Evolutionary conservation across 2,888 invertebrate genomes (phyloP), one percentile per base, ranked within the genome.

Genomic region (Synanthedon tipuliformis): DNA sequence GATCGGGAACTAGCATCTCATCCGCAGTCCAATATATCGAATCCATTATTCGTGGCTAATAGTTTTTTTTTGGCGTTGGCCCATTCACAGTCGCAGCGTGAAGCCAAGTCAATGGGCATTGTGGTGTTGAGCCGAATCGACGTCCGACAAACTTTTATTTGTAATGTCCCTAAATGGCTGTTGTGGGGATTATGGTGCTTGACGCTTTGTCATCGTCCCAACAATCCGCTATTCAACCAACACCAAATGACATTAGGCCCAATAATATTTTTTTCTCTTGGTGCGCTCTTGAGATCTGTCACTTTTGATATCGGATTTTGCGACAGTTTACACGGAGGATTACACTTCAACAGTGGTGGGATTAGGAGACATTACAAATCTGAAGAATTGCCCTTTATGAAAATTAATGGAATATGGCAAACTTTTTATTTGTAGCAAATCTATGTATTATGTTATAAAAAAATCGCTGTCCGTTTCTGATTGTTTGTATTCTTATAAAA

Each of bases 11-110:
- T 71, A 66, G 67, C 66, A 71, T 71, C 72, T 71, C 64, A 67
- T 69, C 70, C 64, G 61, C 68, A 69, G 69, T 65, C 63, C 69
- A 61, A 71, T 73, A 74, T 74, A 69, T 78, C 73, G 71, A 64
- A 62, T 61, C 79, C 73, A 81, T 83, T 83, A 83, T 81, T 81
- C 81, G 82, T 78, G 76, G 74, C 84, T 86, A 85, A 86, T 87
- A 86, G 78, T 75, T 87, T 84, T 87, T 57, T 85, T 86, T 85
- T 73, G 73, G 69, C 76, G 71, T 59, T 73, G 63, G 75, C 71
- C 82, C 87, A 87, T 87, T 87, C 83, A 85, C 73, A 63, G 68
- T 66, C 84, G 53, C 86, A 84, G 86, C 86, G 77, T 83, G 87
- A 74, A 70, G 76, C 69, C 79, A 72, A 77, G 75, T 85, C 78